Evolutionary conservation across 2,888 invertebrate species (phyloP).

Genomic region (Macaria liturata): DNA sequence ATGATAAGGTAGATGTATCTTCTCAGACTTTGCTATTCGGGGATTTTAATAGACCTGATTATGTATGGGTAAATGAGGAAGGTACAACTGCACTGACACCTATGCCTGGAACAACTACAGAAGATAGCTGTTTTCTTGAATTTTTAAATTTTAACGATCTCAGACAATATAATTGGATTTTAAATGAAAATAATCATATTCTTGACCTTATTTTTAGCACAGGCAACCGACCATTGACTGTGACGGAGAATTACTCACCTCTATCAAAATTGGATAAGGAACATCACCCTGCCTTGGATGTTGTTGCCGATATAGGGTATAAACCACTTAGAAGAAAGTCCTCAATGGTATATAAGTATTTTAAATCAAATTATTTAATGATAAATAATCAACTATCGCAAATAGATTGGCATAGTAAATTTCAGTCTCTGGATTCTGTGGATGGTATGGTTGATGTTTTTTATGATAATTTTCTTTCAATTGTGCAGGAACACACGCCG

Average conservation of each 20-base stretch:
- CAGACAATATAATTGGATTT: not conserved
- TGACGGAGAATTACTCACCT: not conserved
- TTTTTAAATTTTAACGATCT: no score
- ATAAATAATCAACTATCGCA: not conserved
- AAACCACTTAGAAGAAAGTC: no score
- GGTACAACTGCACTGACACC: no score
- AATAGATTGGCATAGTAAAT: not conserved
- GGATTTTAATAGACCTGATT: no score
- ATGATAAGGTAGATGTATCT: no score
- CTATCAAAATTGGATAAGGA: not conserved
- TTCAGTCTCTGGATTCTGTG: not conserved
- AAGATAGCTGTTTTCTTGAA: no score
- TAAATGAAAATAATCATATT: not conserved
- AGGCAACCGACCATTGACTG: not conserved
- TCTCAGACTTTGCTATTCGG: no score
- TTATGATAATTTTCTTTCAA: not conserved
- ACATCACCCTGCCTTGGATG: conserved; percentile 1
- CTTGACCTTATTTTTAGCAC: not conserved
- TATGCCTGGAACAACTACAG: no score
- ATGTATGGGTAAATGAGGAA: no score
- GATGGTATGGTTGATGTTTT: not conserved
- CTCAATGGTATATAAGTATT: not conserved
- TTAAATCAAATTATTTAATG: not conserved
- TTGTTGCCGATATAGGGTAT: no score
- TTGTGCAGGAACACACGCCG: no score